phyloP scores from a whole-genome alignment of 2,113 vertebrate species.

The pig (Sus scrofa) region T2T-Sscrofa CM000812.6:114724001-114724500 shows the following conservation, averaged over 20 bases:
- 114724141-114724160: constrained; percentile 32
- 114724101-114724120: not conserved
- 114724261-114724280: not conserved
- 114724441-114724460: constrained; percentile 22
- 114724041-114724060: not conserved
- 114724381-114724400: constrained; percentile 19
- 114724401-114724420: not conserved
- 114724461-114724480: constrained; percentile 36
- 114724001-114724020: not conserved
- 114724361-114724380: not conserved
- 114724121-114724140: not conserved
- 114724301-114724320: not conserved
- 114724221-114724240: not conserved
- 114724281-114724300: not conserved
- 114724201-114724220: not conserved
- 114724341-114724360: not conserved
- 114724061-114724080: not conserved
- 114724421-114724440: constrained; percentile 38
- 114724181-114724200: not conserved
- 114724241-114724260: not conserved
- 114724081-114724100: not conserved
- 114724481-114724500: not conserved
- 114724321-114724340: constrained; percentile 15
- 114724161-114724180: not conserved
- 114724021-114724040: not conserved